Evolutionary conservation across 2,797 vertebrate genomes (phyloP).

Genomic region (Chrosomus eos): DNA sequence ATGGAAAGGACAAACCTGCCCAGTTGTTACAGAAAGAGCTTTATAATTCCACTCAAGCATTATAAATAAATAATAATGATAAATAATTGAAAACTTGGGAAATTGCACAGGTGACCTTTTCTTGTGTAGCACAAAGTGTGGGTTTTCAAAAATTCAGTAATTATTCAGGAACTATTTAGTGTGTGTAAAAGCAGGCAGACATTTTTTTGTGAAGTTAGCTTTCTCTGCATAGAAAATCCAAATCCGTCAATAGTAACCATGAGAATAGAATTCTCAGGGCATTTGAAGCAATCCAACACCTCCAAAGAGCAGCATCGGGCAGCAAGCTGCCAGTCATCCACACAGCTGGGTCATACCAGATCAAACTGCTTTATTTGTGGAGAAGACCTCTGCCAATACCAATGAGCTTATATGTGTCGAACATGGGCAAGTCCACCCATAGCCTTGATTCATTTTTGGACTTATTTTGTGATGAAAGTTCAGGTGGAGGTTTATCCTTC

Average conservation of each 20-base stretch:
- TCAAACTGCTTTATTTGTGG: slow-evolving; percentile 51
- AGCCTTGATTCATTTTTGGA: not conserved
- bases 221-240: not conserved
- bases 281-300: slow-evolving; percentile 19
- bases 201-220: not conserved
- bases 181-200: not conserved
- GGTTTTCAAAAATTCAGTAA: not conserved
- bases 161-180: not conserved
- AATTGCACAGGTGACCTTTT: not conserved
- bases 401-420: slow-evolving; percentile 34
- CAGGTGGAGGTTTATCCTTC: slow-evolving; percentile 19
- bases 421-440: not conserved
- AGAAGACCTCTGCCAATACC: slow-evolving; percentile 49
- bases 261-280: not conserved
- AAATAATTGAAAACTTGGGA: slow-evolving; percentile 4
- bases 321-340: slow-evolving; percentile 49
- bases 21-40: not conserved
- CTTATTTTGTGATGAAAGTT: slow-evolving; percentile 4
- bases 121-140: not conserved
- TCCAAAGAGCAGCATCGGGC: slow-evolving; percentile 34
- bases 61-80: slow-evolving; percentile 11
- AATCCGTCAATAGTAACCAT: not conserved
- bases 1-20: slow-evolving; percentile 16
- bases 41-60: not conserved
- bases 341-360: slow-evolving; percentile 41